Base-by-base conservation (phyloP, 2,888 invertebrate species). In the Coelopa pilipes region DNA sequence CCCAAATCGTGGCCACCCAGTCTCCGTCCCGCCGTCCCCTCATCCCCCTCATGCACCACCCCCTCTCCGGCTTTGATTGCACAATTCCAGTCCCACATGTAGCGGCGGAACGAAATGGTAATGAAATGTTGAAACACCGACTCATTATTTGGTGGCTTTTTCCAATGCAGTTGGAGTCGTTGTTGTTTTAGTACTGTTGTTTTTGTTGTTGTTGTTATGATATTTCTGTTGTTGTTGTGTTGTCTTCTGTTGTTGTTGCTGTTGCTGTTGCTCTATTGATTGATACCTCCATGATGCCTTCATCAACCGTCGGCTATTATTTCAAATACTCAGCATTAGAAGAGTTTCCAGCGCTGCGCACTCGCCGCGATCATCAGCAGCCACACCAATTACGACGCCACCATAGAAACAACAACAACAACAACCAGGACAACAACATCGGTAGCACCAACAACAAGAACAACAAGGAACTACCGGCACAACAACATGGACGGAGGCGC, bases 281-380 rank as follows among this genome's bases (percentile, higher is more conserved):
- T 53, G 63, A 19, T 24, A 21, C 1, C 11, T 34, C 34, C 34
- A 34, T 34, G 34, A 34, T 34, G 34, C 34, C 34, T 34, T 34
- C 34, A 34, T 34, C 34, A 34, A 34, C 34, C 34, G 7, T 34
- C 49, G 13, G 15, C 13, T 21, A 49, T 66, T 66, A 49, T 53
- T 49, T 66, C 21, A 19, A 66, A 49, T 66, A 47, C 13, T 21
- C 62, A 62, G 34, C 62, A 62, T 62, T 62, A 62, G 62, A 62
- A 34, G 62, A 24, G 34, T 34, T 34, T 34, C 15, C 62, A 62
- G 13, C 62, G 34, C 12, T n/a, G 15, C 13, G 53, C 53, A 53
- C 13, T 3, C 3, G n/a, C 53, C 24, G 21, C 24, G 24, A 62
- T 24, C 60, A 62, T 62, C 60, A 62, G 11, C 60, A 24, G 53